Evolutionary conservation across 2,797 vertebrate species (phyloP).

Genomic region (Eospalax fontanierii): DNA sequence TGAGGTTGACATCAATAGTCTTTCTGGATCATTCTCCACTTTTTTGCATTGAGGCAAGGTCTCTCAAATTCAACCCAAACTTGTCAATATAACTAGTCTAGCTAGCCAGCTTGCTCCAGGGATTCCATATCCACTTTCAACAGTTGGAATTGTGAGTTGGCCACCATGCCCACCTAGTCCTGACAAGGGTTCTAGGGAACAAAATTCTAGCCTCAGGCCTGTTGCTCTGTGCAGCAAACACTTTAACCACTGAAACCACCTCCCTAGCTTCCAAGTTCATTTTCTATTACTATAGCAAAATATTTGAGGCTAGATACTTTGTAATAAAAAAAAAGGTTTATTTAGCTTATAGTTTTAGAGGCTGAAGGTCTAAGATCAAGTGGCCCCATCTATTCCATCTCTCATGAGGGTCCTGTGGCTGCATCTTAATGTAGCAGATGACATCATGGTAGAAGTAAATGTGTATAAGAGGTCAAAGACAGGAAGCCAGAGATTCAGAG

Average conservation of each 20-base stretch:
- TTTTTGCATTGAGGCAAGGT: background rate
- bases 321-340: background rate
- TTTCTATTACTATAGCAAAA: background rate
- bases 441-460: background rate
- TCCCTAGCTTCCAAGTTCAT: background rate
- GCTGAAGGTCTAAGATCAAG: background rate
- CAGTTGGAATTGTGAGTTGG: background rate
- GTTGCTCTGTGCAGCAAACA: background rate
- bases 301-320: background rate
- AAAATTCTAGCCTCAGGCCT: background rate
- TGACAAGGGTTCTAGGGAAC: background rate
- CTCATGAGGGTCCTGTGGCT: background rate
- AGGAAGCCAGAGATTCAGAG: background rate
- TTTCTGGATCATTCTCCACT: background rate
- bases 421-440: background rate
- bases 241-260: background rate
- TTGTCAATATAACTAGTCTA: no score
- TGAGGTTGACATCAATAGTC: background rate
- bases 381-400: background rate
- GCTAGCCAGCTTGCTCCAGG: background rate
- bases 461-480: background rate
- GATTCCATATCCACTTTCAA: background rate
- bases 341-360: background rate
- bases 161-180: background rate
- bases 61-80: background rate